A percentile compares a stretch with the other conserved stretches of the same genome.
Conservation (phyloP, 1,140 invertebrate species). For the Drosophila bocqueti region DNA sequence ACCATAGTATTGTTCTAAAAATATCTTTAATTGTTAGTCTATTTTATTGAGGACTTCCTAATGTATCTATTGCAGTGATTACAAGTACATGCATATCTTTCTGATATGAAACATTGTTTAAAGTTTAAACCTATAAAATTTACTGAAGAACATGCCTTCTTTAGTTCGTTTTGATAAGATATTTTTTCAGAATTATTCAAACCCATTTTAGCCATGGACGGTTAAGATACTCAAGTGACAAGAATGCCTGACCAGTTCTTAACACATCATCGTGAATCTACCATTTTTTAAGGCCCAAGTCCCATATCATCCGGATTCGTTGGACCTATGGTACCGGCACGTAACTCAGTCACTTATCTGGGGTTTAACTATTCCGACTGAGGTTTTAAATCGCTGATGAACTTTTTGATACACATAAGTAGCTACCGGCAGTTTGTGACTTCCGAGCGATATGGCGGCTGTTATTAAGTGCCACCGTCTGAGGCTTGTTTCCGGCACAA, state of each 20-base stretch:
- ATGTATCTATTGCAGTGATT: no score
- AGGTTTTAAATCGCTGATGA: slow-evolving; percentile 19
- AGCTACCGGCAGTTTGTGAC: slow-evolving; percentile 10
- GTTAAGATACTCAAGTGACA: not conserved
- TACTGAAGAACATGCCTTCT: not conserved
- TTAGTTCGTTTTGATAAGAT: not conserved
- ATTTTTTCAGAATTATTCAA: not conserved
- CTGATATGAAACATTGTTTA: not conserved
- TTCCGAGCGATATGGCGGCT: slow-evolving; percentile 21
- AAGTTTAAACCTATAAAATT: not conserved
- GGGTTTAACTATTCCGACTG: slow-evolving; percentile 18
- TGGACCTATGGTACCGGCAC: not conserved
- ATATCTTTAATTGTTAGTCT: not conserved
- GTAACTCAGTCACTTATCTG: not conserved
- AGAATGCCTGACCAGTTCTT: not conserved
- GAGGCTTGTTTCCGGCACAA: slow-evolving; percentile 38
- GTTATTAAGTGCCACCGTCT: slow-evolving; percentile 35
- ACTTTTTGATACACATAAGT: not conserved
- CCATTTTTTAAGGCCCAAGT: not conserved
- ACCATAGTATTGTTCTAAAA: not conserved
- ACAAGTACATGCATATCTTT: not conserved
- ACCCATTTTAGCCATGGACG: not conserved
- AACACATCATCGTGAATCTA: not conserved
- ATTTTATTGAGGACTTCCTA: not conserved
- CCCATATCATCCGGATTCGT: not conserved